Conservation (phyloP, 1,140 invertebrate genomes). For the Leptonema lineaticorne region DNA sequence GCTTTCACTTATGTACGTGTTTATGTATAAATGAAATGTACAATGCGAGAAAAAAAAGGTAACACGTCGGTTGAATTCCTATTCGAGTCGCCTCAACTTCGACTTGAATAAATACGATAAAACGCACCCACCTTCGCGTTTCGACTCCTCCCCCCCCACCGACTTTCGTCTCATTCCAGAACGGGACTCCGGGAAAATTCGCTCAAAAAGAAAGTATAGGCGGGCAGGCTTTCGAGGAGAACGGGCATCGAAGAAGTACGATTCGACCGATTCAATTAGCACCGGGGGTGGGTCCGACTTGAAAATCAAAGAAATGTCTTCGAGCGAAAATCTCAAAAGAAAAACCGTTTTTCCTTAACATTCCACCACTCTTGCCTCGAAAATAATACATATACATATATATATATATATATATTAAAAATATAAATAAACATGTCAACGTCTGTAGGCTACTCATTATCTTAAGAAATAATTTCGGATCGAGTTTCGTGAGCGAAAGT, state of each 20-base stretch:
- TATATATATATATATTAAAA: too few relatives aligned
- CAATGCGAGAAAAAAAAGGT: neutral
- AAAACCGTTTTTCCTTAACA: neutral
- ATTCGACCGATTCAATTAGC: conserved; percentile 10
- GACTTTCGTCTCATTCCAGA: too few relatives aligned
- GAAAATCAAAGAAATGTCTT: conserved; percentile 11
- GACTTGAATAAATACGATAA: neutral
- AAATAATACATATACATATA: too few relatives aligned
- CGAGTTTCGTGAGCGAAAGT: neutral
- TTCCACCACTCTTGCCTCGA: too few relatives aligned
- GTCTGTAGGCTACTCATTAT: conserved; percentile 12
- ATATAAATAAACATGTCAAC: conserved; percentile 6
- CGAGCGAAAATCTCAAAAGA: conserved; percentile 3
- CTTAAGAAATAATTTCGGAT: conserved; percentile 12
- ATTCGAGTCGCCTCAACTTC: neutral
- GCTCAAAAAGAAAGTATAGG: too few relatives aligned
- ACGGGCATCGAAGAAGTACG: neutral
- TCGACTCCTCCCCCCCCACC: neutral
- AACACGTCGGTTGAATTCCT: neutral
- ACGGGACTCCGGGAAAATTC: too few relatives aligned
- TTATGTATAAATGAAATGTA: too few relatives aligned
- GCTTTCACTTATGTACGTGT: too few relatives aligned
- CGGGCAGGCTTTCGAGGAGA: neutral
- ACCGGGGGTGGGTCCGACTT: conserved; percentile 4
- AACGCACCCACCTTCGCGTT: neutral